Evolutionary conservation across 2,888 invertebrate genomes (phyloP).

Genomic region (Dryobota labecula): DNA sequence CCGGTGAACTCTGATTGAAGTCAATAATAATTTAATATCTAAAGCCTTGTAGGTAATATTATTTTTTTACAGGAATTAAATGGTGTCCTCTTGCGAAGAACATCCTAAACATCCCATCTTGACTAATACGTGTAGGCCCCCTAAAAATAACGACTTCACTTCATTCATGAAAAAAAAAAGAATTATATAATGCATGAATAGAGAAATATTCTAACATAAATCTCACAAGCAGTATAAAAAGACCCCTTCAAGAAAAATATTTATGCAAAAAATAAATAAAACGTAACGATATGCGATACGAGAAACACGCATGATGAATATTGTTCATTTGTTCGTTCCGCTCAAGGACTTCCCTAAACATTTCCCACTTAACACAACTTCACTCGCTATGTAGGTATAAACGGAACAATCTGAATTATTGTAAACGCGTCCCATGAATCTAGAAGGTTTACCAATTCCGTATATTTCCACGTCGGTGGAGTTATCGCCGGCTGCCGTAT

Average conservation of each 20-base stretch:
- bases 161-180: background rate
- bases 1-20: background rate
- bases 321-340: constrained; percentile 5
- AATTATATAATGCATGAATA: background rate
- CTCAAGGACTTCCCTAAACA: constrained; percentile 12
- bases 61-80: background rate
- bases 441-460: constrained; percentile 27
- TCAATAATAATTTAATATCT: background rate
- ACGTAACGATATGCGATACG: background rate
- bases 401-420: constrained; percentile 6
- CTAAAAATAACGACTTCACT: background rate
- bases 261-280: background rate
- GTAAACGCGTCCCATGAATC: constrained; percentile 2
- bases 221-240: background rate
- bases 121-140: background rate
- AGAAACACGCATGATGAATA: constrained; percentile 10
- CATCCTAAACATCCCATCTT: background rate
- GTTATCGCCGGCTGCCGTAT: constrained; percentile 5
- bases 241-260: background rate
- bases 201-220: constrained; percentile 2
- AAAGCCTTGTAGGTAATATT: background rate
- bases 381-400: constrained; percentile 13
- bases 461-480: constrained; percentile 9
- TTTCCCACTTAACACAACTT: background rate
- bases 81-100: background rate